Evolutionary conservation across 2,888 invertebrate species (phyloP).

Genomic region (Drosophila cracens): DNA sequence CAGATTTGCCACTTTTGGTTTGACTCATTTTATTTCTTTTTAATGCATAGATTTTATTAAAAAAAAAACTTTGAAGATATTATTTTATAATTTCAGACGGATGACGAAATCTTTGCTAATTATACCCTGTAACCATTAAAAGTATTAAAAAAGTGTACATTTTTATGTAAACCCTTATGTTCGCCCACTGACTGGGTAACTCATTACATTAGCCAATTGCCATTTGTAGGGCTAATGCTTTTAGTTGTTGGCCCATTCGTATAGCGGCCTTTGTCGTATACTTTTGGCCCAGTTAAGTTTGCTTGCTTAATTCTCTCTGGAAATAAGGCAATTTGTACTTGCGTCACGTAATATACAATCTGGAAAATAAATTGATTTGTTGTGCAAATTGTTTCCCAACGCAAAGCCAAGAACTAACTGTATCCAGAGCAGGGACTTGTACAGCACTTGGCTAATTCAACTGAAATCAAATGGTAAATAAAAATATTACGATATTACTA

Average conservation of each 20-base stretch:
- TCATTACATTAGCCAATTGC: conserved; percentile 19
- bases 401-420: conserved; percentile 28
- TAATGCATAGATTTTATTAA: not conserved
- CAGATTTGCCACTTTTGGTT: not conserved
- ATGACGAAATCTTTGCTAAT: not conserved
- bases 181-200: not conserved
- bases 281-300: conserved; percentile 7
- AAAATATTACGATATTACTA: not conserved
- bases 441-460: conserved; percentile 27
- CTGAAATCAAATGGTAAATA: conserved; percentile 22
- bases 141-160: not conserved
- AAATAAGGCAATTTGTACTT: conserved; percentile 70
- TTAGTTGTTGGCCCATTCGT: conserved; percentile 8
- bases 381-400: conserved; percentile 59
- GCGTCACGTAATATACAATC: conserved; percentile 77
- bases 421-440: conserved; percentile 22
- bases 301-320: conserved; percentile 27
- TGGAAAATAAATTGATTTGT: conserved; percentile 77
- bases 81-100: not conserved
- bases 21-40: not conserved
- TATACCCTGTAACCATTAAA: not conserved
- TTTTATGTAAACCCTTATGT: not conserved
- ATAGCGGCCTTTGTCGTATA: conserved; percentile 5
- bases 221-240: conserved; percentile 12
- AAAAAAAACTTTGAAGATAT: not conserved